Evolutionary conservation across 2,888 invertebrate genomes (phyloP), one percentile per base, ranked within the genome.

Genomic region (Scaptomyza reducta): DNA sequence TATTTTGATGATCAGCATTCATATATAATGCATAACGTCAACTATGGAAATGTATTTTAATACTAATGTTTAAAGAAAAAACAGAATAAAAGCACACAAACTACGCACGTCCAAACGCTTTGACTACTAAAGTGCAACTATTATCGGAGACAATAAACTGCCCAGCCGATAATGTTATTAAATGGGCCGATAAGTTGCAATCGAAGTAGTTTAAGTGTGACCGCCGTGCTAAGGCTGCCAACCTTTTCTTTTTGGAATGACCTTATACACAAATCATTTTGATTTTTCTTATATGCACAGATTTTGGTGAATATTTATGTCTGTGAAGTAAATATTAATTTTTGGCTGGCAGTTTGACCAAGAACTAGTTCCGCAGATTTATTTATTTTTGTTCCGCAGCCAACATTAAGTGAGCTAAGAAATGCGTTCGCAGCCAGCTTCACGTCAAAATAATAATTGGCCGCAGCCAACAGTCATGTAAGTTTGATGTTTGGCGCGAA

Each of bases 91-190:
- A 66, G 42, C 47, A 38, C 56, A 44, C 72, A 53, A 56, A 38
- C 59, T 51, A 51, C 42, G 54, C 44, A 59, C 57, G 13, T 57
- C 77, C 25, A 27, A 1, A 41, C 54, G 4, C 42, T 41, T 67
- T 56, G 67, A 67, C 66, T 77, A 56, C 73, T 59, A 35, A 63
- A 66, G 54, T 77, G 59, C 77, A 77, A 74, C 73, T 74, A 54
- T 53, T 74, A 70, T 70, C 59, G 55, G 31, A 40, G 10, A 25
- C 16, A 29, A 58, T 16, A 63, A 31, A 50, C 25, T 27, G 35
- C n/a, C n/a, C 10, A 11, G 27, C 45, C 55, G 47, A 62, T 74
- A 55, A 9, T 13, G 4, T 9, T 25, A 46, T 60, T 16, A 10
- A 14, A 16, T 13, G 4, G 6, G 2, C 27, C 46, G 63, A 53